Evolutionary conservation across 2,888 invertebrate genomes (phyloP).

Genomic region (Caenorhabditis sp.): DNA sequence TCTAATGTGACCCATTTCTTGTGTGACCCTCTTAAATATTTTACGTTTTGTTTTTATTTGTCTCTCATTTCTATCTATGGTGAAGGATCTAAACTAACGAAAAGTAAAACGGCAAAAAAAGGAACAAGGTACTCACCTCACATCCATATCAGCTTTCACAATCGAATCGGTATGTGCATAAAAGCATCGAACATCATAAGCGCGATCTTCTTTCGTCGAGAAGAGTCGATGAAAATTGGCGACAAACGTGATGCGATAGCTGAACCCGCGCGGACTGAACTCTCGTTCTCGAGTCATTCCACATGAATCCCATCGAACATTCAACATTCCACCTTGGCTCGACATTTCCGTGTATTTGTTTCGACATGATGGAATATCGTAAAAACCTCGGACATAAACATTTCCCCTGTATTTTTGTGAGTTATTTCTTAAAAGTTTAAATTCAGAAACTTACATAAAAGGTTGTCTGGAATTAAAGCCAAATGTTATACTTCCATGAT

Average conservation of each 20-base stretch:
- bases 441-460: slow-evolving; percentile 40
- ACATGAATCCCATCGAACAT: slow-evolving; percentile 63
- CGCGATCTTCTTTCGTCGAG: slow-evolving; percentile 64
- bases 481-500: slow-evolving; percentile 54
- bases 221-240: slow-evolving; percentile 65
- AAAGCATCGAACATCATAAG: slow-evolving; percentile 66
- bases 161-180: slow-evolving; percentile 57
- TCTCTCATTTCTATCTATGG: too few species aligned
- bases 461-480: slow-evolving; percentile 50
- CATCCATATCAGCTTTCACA: slow-evolving; percentile 49
- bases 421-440: neutral
- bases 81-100: too few species aligned
- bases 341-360: slow-evolving; percentile 58
- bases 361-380: slow-evolving; percentile 54
- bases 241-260: slow-evolving; percentile 59
- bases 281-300: slow-evolving; percentile 64
- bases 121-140: slow-evolving; percentile 48
- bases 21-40: too few species aligned
- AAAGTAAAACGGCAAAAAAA: too few species aligned
- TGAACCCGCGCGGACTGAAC: slow-evolving; percentile 60
- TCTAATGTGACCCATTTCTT: too few species aligned
- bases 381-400: slow-evolving; percentile 65
- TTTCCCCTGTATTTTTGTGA: slow-evolving; percentile 57
- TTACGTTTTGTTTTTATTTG: too few species aligned
- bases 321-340: slow-evolving; percentile 45